phyloP scores from a whole-genome alignment of 2,113 vertebrate species.

The Salvelinus alpinus region DNA sequence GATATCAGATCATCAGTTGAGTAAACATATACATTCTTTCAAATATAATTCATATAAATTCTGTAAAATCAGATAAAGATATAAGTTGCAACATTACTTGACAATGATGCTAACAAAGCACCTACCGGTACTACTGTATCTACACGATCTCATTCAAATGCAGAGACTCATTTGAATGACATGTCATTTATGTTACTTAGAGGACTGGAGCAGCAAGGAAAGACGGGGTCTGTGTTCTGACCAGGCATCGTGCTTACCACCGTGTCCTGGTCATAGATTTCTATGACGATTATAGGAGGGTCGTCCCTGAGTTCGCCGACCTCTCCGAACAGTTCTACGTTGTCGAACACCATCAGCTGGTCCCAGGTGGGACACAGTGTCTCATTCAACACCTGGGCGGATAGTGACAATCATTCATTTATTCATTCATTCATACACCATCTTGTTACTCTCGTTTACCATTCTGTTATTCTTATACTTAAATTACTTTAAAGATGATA shows the following conservation, averaged over 20 bases:
- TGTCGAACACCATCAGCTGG: constrained; percentile 92
- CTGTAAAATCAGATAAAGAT: not conserved
- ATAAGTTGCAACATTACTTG: not conserved
- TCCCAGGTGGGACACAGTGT: constrained; percentile 98
- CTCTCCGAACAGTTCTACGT: constrained; percentile 91
- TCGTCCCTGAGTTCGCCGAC: constrained; percentile 90
- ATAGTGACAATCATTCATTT: not conserved
- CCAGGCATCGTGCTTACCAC: constrained; percentile 77
- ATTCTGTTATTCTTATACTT: not conserved
- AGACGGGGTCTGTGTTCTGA: not conserved
- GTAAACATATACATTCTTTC: constrained; percentile 52
- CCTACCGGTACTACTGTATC: not conserved
- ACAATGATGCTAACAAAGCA: not conserved
- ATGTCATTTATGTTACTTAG: constrained; percentile 17
- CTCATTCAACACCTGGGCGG: constrained; percentile 86
- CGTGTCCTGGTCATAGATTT: constrained; percentile 94
- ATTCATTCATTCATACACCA: not conserved
- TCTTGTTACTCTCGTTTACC: not conserved
- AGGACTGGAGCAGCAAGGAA: not conserved
- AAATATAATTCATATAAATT: constrained; percentile 16
- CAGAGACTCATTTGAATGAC: not conserved
- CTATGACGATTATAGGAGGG: constrained; percentile 93
- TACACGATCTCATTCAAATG: not conserved
- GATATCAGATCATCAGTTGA: constrained; percentile 51
- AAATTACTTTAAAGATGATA: not conserved